Evolutionary conservation across 2,888 invertebrate genomes (phyloP).

Genomic region (Eudemis profundana): DNA sequence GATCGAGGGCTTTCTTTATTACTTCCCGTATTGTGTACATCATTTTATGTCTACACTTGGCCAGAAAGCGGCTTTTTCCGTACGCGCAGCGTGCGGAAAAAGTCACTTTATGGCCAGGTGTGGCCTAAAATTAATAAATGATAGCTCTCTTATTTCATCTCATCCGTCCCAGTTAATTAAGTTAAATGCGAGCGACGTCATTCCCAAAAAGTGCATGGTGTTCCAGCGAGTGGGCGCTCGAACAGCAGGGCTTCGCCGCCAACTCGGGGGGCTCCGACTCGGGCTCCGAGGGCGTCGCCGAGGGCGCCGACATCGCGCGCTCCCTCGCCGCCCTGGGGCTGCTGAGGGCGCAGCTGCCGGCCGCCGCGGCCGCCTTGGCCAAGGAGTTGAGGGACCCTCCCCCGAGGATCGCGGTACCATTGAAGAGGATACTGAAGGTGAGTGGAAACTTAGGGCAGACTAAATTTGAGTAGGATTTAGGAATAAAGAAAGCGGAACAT

Average conservation of each 20-base stretch:
- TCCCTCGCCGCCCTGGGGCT: conserved; percentile 73
- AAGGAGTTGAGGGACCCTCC: conserved; percentile 60
- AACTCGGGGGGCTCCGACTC: conserved; percentile 48
- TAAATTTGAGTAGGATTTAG: too few species aligned
- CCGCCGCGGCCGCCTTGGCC: conserved; percentile 58
- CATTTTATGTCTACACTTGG: too few species aligned
- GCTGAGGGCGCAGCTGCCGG: conserved; percentile 61
- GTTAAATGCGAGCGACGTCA: neutral
- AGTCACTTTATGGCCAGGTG: too few species aligned
- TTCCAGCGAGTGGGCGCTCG: conserved; percentile 47
- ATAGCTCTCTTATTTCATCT: too few species aligned
- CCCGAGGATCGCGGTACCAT: conserved; percentile 58
- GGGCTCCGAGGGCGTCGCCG: conserved; percentile 69
- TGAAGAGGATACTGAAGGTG: conserved; percentile 70
- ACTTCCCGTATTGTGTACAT: too few species aligned
- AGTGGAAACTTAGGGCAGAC: neutral
- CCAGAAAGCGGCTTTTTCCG: too few species aligned
- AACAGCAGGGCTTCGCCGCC: conserved; percentile 48
- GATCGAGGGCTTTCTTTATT: too few species aligned
- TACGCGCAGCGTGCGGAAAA: too few species aligned
- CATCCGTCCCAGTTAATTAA: too few species aligned
- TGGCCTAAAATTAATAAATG: too few species aligned
- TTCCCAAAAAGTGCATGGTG: neutral
- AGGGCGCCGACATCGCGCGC: conserved; percentile 76
- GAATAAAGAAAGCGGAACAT: too few species aligned